phyloP scores from a whole-genome alignment of 1,140 invertebrate species.

The Radopholus similis region DNA sequence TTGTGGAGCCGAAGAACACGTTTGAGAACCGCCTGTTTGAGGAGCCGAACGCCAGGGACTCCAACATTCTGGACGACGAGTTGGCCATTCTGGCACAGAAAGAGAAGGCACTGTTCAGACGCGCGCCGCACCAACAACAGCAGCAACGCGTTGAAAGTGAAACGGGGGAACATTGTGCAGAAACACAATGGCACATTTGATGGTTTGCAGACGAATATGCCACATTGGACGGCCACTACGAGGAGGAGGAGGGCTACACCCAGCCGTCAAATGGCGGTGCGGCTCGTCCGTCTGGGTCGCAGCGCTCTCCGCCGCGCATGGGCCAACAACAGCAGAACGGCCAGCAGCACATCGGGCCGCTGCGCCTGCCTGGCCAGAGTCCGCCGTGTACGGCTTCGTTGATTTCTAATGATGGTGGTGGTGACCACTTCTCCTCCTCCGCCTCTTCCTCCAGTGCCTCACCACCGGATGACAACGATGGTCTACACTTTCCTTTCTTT shows the following conservation, averaged over 20 bases:
- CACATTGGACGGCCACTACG: constrained; percentile 20
- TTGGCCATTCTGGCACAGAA: constrained; percentile 11
- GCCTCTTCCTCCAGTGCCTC: no score
- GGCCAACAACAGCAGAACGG: neutral
- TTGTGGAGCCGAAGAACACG: neutral
- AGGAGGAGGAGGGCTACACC: neutral
- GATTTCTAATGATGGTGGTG: no score
- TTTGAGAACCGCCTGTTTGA: constrained; percentile 10
- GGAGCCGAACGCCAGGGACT: constrained; percentile 1
- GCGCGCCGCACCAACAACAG: constrained; percentile 1
- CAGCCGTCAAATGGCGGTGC: neutral
- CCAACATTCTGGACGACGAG: constrained; percentile 1
- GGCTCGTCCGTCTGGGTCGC: neutral
- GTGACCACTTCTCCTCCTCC: no score
- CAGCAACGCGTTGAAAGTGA: neutral
- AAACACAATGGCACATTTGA: no score
- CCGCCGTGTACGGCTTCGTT: neutral
- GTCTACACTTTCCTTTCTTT: neutral
- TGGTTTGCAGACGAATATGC: constrained; percentile 35
- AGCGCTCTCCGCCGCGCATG: neutral
- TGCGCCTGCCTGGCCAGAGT: neutral
- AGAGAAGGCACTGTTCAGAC: constrained; percentile 19
- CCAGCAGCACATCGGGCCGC: neutral
- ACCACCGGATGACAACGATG: neutral
- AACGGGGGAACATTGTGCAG: constrained; percentile 1